Base-by-base conservation (phyloP, 1,140 invertebrate species). In the Drosophila chauvacae region DNA sequence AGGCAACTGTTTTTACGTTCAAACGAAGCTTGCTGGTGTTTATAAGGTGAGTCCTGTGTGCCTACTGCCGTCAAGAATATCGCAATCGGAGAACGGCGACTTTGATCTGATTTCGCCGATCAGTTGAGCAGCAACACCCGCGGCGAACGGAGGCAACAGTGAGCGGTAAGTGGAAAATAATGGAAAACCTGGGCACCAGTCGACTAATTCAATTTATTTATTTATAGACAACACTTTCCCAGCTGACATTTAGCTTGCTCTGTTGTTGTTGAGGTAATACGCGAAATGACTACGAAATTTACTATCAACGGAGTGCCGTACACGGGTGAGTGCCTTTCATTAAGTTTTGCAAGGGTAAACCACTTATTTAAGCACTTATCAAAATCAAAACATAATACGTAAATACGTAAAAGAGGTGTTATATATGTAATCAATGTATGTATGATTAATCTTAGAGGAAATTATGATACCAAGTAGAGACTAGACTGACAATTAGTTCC, bases 251-350 rank as follows among this genome's bases (percentile, higher is more conserved):
- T 51, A 10, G 42, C 44, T 55, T 68, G 48, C 48, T 23, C 14
- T 28, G 65, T 53, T 53, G 26, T 44, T 68, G 18, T 39, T 57
- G 48, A 57, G 35, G 23, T 50, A 61, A 44, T 14, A 33, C 3
- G 23, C 14, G 7, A 53, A 30, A 87, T 87, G 84, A 74, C 77
- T 9, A 91, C 94, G 0, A 90, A 91, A 20, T 92, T 94, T 50
- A 92, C 77, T 11, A 93, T 94, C 23, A 94, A 94, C 76, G 93
- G 91, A 26, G 13, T 72, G 26, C 60, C 77, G 3, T 90, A 93
- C n/a, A 91, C 71, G 68, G 93, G 93, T 94, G 61, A 51, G 85
- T 63, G 35, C 3, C 7, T n/a, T 65, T 2, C 20, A 18, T 18
- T 37, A 28, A 39, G 20, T 39, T 18, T 51, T 2, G n/a, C 28